phyloP scores from a whole-genome alignment of 2,113 vertebrate genomes.

The Etheostoma cragini region DNA sequence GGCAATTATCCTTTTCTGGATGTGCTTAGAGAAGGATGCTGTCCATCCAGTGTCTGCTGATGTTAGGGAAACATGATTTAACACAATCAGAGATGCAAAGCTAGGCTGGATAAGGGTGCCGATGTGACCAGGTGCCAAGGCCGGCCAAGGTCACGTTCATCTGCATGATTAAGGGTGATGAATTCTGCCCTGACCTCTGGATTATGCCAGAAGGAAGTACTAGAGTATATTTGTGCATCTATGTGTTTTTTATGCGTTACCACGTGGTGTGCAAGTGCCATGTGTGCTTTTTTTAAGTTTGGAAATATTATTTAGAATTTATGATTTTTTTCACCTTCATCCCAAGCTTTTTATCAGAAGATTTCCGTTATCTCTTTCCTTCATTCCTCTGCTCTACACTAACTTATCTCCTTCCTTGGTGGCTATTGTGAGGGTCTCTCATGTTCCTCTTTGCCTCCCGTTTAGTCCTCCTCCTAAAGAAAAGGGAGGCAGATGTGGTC shows the following conservation, averaged over 20 bases:
- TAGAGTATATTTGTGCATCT: conserved; percentile 35
- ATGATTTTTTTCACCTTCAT: not conserved
- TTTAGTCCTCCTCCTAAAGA: conserved; percentile 12
- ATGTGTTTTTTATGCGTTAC: conserved; percentile 31
- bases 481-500: conserved; percentile 31
- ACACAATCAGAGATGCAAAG: conserved; percentile 85
- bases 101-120: conserved; percentile 69
- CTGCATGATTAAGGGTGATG: conserved; percentile 80
- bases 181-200: conserved; percentile 78
- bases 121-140: conserved; percentile 77
- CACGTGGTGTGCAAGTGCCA: not conserved
- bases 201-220: conserved; percentile 63
- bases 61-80: conserved; percentile 80
- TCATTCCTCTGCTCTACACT: not conserved
- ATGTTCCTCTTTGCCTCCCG: conserved; percentile 8
- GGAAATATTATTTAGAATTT: conserved; percentile 20
- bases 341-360: not conserved
- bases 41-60: conserved; percentile 78
- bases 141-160: conserved; percentile 81
- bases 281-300: conserved; percentile 35
- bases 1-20: conserved; percentile 80
- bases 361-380: not conserved
- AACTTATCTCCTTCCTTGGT: not conserved
- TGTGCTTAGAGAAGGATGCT: conserved; percentile 73
- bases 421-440: conserved; percentile 22